Percentiles rank a stretch among this genome's conserved stretches.
Evolutionary conservation across 1,140 invertebrate species (phyloP).

Genomic region (Pachypsylla venusta): DNA sequence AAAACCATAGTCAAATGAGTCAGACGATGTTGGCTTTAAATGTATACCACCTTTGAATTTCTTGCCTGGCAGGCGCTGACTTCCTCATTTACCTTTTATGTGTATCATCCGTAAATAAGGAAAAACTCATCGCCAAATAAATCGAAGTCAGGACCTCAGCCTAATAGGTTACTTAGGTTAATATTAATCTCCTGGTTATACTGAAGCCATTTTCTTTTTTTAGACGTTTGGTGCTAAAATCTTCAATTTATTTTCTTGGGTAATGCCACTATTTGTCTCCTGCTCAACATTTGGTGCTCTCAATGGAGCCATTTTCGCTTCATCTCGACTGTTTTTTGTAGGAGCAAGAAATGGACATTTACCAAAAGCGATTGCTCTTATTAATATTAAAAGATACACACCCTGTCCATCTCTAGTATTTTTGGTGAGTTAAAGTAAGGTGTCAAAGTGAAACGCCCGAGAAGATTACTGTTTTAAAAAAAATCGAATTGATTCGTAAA

Average conservation of each 20-base stretch:
- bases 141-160: too few species aligned
- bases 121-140: too few species aligned
- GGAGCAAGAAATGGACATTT: constrained; percentile 82
- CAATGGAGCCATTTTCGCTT: constrained; percentile 78
- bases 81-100: too few species aligned
- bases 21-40: too few species aligned
- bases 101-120: too few species aligned
- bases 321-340: constrained; percentile 75
- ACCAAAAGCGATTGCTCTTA: constrained; percentile 70
- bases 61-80: too few species aligned
- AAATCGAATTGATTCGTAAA: too few species aligned
- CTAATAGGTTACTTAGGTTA: too few species aligned
- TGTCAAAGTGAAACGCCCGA: too few species aligned
- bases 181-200: not conserved
- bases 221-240: constrained; percentile 69
- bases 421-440: constrained; percentile 64
- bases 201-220: constrained; percentile 17
- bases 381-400: constrained; percentile 70
- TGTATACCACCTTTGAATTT: too few species aligned
- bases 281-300: constrained; percentile 75
- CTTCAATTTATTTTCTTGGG: constrained; percentile 61
- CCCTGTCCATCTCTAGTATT: constrained; percentile 82
- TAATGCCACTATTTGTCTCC: constrained; percentile 76
- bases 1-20: too few species aligned
- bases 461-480: too few species aligned